Percentiles rank a stretch among this genome's conserved stretches.
Evolutionary conservation across 2,888 invertebrate genomes (phyloP).

Genomic region (Mimachlamys varia): DNA sequence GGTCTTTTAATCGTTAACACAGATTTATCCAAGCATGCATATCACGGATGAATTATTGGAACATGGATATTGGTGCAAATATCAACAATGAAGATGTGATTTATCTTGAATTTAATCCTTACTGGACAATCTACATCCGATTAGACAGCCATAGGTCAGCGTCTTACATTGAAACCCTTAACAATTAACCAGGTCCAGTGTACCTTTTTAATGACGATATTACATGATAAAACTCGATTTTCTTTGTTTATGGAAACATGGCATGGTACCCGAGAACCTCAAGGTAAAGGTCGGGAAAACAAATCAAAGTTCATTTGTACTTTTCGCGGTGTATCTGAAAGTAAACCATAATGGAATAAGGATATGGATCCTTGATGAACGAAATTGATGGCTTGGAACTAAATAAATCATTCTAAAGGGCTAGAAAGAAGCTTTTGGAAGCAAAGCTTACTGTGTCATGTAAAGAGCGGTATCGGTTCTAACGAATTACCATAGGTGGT

Average conservation of each 20-base stretch:
- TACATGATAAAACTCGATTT: not conserved
- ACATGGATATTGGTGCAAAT: not conserved
- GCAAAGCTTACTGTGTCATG: too few species aligned
- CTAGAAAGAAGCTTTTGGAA: too few species aligned
- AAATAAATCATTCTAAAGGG: too few species aligned
- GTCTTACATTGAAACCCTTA: not conserved
- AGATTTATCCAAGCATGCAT: too few species aligned
- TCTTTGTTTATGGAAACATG: not conserved
- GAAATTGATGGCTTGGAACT: too few species aligned
- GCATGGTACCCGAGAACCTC: not conserved
- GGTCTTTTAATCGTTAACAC: too few species aligned
- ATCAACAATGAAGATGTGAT: not conserved
- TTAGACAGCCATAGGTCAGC: not conserved
- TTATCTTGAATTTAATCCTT: not conserved
- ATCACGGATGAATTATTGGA: not conserved
- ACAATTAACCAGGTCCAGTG: not conserved
- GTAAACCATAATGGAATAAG: too few species aligned
- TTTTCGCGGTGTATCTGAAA: not conserved
- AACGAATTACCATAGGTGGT: too few species aligned
- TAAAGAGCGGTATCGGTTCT: too few species aligned
- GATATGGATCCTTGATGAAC: too few species aligned
- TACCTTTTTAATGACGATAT: not conserved
- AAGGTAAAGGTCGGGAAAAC: not conserved
- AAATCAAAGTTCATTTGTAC: not conserved
- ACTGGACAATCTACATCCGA: not conserved